A percentile compares a stretch with the other conserved stretches of the same genome.
Conservation (phyloP, 2,888 invertebrate species). For the Brachypalpus laphriformis region DNA sequence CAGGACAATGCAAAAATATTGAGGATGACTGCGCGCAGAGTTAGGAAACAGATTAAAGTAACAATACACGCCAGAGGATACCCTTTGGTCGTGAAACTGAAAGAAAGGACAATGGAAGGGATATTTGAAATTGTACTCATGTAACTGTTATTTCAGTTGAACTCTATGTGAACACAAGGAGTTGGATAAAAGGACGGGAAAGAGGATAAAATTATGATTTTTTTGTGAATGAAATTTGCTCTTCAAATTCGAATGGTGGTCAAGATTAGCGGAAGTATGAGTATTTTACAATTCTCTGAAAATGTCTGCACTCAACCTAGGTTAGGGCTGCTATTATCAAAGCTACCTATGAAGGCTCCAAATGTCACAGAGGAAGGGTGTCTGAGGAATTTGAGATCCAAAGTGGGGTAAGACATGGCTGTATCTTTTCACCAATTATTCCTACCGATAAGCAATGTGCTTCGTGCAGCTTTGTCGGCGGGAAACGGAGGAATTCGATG, state of each 20-base stretch:
- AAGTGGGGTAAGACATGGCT: too few species aligned
- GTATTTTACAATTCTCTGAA: too few species aligned
- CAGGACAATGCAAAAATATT: constrained; percentile 57
- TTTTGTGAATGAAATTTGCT: neutral
- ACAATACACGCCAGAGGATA: constrained; percentile 52
- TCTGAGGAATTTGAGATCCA: too few species aligned
- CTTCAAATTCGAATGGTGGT: neutral
- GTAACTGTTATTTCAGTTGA: constrained; percentile 42
- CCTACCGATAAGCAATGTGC: too few species aligned
- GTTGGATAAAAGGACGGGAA: neutral
- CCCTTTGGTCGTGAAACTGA: constrained; percentile 58
- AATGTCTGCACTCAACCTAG: too few species aligned
- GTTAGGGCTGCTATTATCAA: too few species aligned
- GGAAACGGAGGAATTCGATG: too few species aligned
- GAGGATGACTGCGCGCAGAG: constrained; percentile 52
- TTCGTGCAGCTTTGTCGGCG: too few species aligned
- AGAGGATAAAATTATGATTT: neutral
- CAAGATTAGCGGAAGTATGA: neutral
- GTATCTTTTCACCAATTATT: too few species aligned
- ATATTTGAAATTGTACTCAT: constrained; percentile 46
- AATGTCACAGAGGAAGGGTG: too few species aligned
- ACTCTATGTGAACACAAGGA: constrained; percentile 2
- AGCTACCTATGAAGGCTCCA: too few species aligned
- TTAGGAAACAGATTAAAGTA: constrained; percentile 47
- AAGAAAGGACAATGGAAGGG: constrained; percentile 54